phyloP scores from a whole-genome alignment of 2,888 invertebrate species.

The Hydrotaea cyrtoneurina region DNA sequence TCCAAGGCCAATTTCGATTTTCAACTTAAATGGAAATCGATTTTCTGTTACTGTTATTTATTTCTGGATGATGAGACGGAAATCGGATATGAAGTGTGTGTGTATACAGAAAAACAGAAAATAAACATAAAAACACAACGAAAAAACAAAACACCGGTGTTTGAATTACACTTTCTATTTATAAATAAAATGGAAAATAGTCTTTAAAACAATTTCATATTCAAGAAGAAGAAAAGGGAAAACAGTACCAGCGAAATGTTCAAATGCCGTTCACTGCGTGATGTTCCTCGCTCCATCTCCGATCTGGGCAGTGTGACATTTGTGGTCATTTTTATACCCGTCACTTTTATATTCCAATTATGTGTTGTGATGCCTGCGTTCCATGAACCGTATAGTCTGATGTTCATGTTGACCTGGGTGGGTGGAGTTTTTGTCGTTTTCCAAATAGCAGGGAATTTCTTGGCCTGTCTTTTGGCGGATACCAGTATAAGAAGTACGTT shows the following conservation, averaged over 20 bases:
- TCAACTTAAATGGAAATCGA: too few relatives aligned
- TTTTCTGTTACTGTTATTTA: background rate
- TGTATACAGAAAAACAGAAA: conserved; percentile 24
- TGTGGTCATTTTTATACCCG: conserved; percentile 75
- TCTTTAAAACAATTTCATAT: background rate
- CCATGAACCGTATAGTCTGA: conserved; percentile 82
- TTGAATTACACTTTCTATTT: background rate
- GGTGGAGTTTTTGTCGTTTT: conserved; percentile 87
- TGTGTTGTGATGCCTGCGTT: conserved; percentile 88
- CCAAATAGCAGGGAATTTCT: conserved; percentile 89
- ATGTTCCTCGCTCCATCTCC: conserved; percentile 71
- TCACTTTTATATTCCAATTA: conserved; percentile 81
- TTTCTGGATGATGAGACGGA: background rate
- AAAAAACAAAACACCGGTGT: too few relatives aligned
- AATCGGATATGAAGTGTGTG: too few relatives aligned
- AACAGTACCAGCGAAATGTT: conserved; percentile 42
- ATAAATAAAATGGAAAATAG: background rate
- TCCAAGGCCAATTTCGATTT: too few relatives aligned
- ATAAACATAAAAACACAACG: background rate
- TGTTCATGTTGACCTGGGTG: conserved; percentile 83
- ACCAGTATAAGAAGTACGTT: conserved; percentile 85
- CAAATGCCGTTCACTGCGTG: conserved; percentile 62
- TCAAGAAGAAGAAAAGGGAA: background rate
- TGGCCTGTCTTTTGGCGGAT: conserved; percentile 88
- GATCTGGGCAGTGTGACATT: conserved; percentile 76